Conservation (phyloP, 2,888 invertebrate genomes). For the Synanthedon myopaeformis region DNA sequence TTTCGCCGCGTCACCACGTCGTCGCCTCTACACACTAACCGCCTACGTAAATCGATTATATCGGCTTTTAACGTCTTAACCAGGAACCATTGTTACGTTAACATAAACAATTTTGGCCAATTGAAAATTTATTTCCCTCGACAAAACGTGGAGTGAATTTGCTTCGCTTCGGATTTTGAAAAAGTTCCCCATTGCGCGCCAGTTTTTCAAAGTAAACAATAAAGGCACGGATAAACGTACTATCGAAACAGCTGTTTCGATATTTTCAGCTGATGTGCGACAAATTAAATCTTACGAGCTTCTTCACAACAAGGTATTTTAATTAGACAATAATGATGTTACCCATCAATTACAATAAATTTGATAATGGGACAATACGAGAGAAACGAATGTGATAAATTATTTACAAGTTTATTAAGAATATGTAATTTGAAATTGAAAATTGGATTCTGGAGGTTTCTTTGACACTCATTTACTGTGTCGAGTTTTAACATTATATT, state of each 20-base stretch:
- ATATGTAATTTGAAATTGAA: too few relatives aligned
- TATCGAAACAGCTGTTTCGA: constrained; percentile 26
- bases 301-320: constrained; percentile 1
- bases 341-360: too few relatives aligned
- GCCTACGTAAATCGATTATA: constrained; percentile 43
- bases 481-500: too few relatives aligned
- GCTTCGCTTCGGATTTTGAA: constrained; percentile 6
- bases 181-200: constrained; percentile 13
- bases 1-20: constrained; percentile 47
- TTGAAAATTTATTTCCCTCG: constrained; percentile 25
- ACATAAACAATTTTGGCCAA: constrained; percentile 25
- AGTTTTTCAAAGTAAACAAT: constrained; percentile 27
- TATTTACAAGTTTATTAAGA: too few relatives aligned
- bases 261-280: constrained; percentile 17
- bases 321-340: neutral
- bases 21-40: constrained; percentile 23
- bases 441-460: too few relatives aligned
- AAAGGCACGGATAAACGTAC: constrained; percentile 16
- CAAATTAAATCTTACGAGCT: constrained; percentile 1
- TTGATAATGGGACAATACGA: too few relatives aligned
- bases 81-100: constrained; percentile 22
- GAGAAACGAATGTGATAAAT: too few relatives aligned
- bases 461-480: too few relatives aligned
- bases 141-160: neutral
- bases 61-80: constrained; percentile 17